A percentile compares a stretch with the other conserved stretches of the same genome.
Conservation (phyloP, 2,797 vertebrate species). For the Xyrichtys novacula region DNA sequence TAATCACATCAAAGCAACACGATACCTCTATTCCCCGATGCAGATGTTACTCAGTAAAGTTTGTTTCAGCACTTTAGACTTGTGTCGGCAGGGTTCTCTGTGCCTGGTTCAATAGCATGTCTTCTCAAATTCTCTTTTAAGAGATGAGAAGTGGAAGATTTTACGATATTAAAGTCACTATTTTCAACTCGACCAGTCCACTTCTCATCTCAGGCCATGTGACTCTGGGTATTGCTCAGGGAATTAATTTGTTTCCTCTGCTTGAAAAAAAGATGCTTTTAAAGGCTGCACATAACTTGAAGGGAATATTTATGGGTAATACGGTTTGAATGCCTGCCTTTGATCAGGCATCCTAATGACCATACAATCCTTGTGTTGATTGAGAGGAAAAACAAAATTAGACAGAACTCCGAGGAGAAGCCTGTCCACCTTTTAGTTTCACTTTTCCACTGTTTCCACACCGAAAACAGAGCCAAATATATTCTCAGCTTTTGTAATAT, state of each 20-base stretch:
- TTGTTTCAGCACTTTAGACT: constrained; percentile 29
- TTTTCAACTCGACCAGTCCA: constrained; percentile 33
- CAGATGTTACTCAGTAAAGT: constrained; percentile 21
- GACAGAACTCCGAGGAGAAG: constrained; percentile 41
- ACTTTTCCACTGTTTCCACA: constrained; percentile 33
- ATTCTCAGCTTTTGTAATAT: constrained; percentile 26
- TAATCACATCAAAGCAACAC: constrained; percentile 34
- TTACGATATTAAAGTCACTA: constrained; percentile 29
- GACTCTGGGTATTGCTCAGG: constrained; percentile 36
- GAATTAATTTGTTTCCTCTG: constrained; percentile 36
- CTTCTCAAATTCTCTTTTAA: constrained; percentile 51
- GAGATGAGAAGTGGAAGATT: constrained; percentile 28
- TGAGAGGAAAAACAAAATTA: constrained; percentile 63
- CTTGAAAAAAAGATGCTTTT: constrained; percentile 15
- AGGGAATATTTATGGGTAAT: constrained; percentile 75
- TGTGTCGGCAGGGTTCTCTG: constrained; percentile 22
- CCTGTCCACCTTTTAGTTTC: constrained; percentile 26
- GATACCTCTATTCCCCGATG: constrained; percentile 18
- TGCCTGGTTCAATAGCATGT: constrained; percentile 23
- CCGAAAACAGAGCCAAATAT: constrained; percentile 4
- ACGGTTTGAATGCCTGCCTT: constrained; percentile 55
- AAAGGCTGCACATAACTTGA: constrained; percentile 39
- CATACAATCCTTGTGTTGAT: constrained; percentile 73
- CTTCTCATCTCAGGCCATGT: constrained; percentile 42
- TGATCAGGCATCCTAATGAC: constrained; percentile 74